Evolutionary conservation across 2,113 vertebrate species (phyloP), one percentile per base, ranked within the genome.

Genomic region (Silurus meridionalis): DNA sequence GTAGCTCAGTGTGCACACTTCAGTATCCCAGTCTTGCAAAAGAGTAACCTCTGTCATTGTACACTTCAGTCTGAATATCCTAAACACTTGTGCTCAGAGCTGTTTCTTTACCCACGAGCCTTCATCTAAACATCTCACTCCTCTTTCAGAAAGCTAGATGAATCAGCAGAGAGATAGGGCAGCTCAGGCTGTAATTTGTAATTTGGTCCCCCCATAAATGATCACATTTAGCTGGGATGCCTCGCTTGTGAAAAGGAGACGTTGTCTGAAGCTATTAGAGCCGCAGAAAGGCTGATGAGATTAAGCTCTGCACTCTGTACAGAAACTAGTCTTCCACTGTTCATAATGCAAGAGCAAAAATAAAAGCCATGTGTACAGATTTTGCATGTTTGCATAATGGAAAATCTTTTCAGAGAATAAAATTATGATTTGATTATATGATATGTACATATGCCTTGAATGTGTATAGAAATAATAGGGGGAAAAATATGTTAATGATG

Each of bases 191-290:
- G 37, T n/a, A 11, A 46, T 66, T 60, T 61, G 58, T 67, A 60
- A 79, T 57, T 50, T 50, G 25, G 55, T 4, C 37, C 85, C 28
- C 84, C 85, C 83, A 19, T 72, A 60, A 83, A 75, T 28, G 64
- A 28, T 53, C 69, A 48, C 58, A 53, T 85, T 81, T 86, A 67
- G 86, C 23, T 50, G 48, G 37, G 25, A 64, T 17, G 8, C 53
- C 89, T 92, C 89, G 91, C 89, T 91, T 63, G 69, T n/a, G 61
- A 71, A 89, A 91, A 91, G 90, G 79, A 75, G 84, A 90, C 25
- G 82, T 92, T 96, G 96, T 95, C 96, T 93, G 13, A 61, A 87
- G 85, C 87, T 92, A 95, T 97, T 95, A 95, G 89, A 90, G 7
- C 74, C 85, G 1, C 4, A 94, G 89, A 95, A 94, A 93, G 91